Conservation (phyloP, 2,888 invertebrate genomes). For the Chrysopilus asiliformis region DNA sequence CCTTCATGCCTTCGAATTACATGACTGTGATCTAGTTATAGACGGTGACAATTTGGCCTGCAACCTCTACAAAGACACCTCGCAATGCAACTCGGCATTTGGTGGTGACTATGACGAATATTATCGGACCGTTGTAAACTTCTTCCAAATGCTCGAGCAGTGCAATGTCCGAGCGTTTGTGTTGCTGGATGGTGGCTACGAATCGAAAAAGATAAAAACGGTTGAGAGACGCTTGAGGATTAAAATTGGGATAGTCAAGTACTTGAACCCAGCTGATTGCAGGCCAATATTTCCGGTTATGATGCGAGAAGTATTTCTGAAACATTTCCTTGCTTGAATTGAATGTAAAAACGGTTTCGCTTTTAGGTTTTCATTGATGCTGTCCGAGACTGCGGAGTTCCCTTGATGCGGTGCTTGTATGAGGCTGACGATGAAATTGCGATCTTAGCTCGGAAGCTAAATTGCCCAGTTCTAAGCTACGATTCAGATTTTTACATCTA, state of each 20-base stretch:
- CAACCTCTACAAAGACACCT: slow-evolving; percentile 49
- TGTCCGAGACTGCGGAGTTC: slow-evolving; percentile 48
- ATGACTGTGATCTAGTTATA: slow-evolving; percentile 56
- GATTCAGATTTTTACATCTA: slow-evolving; percentile 93
- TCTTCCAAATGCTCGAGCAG: slow-evolving; percentile 53
- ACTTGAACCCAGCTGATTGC: slow-evolving; percentile 43
- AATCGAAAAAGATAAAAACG: slow-evolving; percentile 56
- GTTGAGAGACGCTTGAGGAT: slow-evolving; percentile 43
- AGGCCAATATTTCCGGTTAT: slow-evolving; percentile 60
- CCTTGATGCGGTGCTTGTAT: slow-evolving; percentile 60
- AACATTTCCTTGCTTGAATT: too few species aligned
- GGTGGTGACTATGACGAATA: slow-evolving; percentile 78
- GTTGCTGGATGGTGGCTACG: slow-evolving; percentile 68
- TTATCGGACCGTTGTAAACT: slow-evolving; percentile 47
- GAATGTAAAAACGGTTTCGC: too few species aligned
- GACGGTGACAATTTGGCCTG: slow-evolving; percentile 69
- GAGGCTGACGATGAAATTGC: slow-evolving; percentile 88
- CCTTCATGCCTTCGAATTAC: slow-evolving; percentile 48
- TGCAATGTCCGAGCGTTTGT: slow-evolving; percentile 62
- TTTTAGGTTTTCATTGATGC: slow-evolving; percentile 67
- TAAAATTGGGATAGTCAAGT: slow-evolving; percentile 44
- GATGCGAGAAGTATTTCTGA: slow-evolving; percentile 53
- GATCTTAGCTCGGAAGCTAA: slow-evolving; percentile 57
- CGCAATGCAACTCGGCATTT: slow-evolving; percentile 54
- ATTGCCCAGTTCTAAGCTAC: slow-evolving; percentile 79